Base-by-base conservation (phyloP, 1,140 invertebrate species). In the Coptotermes formosanus region DNA sequence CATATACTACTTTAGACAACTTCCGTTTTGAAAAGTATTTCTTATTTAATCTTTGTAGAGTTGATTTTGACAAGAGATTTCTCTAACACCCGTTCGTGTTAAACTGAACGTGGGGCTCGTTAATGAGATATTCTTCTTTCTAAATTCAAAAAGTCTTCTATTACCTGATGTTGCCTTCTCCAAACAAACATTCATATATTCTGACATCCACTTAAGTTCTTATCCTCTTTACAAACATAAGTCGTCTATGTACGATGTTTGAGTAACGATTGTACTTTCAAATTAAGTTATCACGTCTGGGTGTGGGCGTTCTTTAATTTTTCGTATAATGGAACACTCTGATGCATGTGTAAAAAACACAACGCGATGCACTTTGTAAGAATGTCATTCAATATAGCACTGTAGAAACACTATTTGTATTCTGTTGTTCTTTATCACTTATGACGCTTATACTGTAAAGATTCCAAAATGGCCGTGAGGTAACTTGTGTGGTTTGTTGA, bases 111-210 rank as follows among this genome's bases (percentile, higher is more conserved):
- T 75, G 64, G 7, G 14, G 64, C 25, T 75, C 25, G 64, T 75
- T 75, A 75, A 75, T 75, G 64, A 75, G 64, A 75, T 75, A 75
- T 75, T 75, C 64, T 75, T 30, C 64, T 75, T 75, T 30, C 25
- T 75, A 75, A 75, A 75, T 75, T 75, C 64, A 75, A 75, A 75
- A 75, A 75, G 64, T 30, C 64, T 75, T 75, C 64, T 75, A 75
- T 75, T 75, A 75, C 64, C 64, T 30, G 64, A 75, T 75, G 64
- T 75, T 75, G 2, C 25, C 64, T 75, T 75, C 64, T 75, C n/a
- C 64, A 75, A 75, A 75, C 64, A 75, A 75, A 75, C 64, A 30
- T 75, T 75, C 64, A 75, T 75, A n/a, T 30, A 8, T 30, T 75
- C n/a, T 75, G 64, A 75, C 64, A 75, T 30, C 64, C 64, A 75